A percentile compares a stretch with the other conserved stretches of the same genome.
Conservation (phyloP, 2,888 invertebrate genomes). For the Hirudinaria manillensis region DNA sequence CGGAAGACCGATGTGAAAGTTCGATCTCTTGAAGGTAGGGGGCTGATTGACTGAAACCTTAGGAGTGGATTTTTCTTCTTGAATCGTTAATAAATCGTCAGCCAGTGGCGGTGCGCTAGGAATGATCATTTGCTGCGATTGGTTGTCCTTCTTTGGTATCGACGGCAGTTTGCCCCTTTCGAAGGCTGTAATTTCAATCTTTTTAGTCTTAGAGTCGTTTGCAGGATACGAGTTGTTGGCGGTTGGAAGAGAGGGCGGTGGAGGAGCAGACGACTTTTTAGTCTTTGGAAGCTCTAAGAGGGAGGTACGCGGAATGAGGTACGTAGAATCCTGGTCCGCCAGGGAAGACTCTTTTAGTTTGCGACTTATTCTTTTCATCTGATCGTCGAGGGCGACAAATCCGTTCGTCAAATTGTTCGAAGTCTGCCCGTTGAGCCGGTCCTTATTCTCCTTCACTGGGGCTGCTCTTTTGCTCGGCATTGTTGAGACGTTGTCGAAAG, state of each 20-base stretch:
- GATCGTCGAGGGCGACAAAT: no score
- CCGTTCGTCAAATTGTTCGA: not conserved
- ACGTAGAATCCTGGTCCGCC: not conserved
- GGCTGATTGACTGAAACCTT: not conserved
- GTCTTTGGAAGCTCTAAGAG: not conserved
- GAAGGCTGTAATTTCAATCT: conserved; percentile 22
- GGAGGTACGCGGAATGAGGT: not conserved
- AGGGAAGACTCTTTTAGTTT: not conserved
- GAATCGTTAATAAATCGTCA: not conserved
- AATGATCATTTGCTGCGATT: not conserved
- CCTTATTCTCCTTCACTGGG: not conserved
- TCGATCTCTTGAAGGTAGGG: not conserved
- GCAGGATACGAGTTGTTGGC: not conserved
- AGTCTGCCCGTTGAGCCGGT: not conserved
- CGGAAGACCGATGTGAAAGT: not conserved
- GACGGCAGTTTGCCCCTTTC: conserved; percentile 24
- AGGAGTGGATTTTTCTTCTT: not conserved
- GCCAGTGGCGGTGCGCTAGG: not conserved
- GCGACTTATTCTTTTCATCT: no score
- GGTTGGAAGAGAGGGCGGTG: not conserved
- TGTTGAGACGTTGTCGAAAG: not conserved
- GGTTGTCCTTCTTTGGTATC: conserved; percentile 8
- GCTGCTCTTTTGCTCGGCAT: conserved; percentile 1
- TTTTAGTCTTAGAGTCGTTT: not conserved
- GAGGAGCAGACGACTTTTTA: not conserved